These are phyloP conservation scores for Phalloptychus januarius DNA, from an alignment of 2,797 vertebrate species.

Conservation along the genomic window DNA sequence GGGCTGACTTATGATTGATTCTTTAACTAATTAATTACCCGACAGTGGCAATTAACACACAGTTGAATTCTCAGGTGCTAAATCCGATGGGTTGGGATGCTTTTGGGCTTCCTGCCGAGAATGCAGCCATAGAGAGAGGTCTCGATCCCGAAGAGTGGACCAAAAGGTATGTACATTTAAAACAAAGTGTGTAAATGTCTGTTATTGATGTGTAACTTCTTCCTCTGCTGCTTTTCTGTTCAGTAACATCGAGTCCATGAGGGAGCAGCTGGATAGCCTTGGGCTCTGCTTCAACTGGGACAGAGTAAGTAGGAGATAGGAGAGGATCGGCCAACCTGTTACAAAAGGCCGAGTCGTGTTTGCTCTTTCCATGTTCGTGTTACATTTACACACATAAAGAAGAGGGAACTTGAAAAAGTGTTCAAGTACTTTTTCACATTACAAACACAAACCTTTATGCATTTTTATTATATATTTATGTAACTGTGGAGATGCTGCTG, in stretches of 20 bases:
- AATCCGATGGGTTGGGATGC: slow-evolving; percentile 99
- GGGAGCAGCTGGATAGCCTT: slow-evolving; percentile 88
- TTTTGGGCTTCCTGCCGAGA: slow-evolving; percentile 96
- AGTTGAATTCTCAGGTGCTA: slow-evolving; percentile 83
- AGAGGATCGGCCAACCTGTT: slow-evolving; percentile 2
- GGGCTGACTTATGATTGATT: background rate
- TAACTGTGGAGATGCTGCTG: background rate
- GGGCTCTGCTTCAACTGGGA: slow-evolving; percentile 97
- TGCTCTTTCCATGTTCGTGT: background rate
- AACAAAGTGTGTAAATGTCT: background rate
- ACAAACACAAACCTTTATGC: background rate
- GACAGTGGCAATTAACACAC: background rate
- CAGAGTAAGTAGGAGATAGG: slow-evolving; percentile 73
- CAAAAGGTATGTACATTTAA: slow-evolving; percentile 78
- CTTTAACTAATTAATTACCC: background rate
- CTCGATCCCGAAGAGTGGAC: slow-evolving; percentile 95
- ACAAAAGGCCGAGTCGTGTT: background rate
- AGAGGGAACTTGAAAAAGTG: background rate
- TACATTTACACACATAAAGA: background rate
- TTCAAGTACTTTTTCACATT: background rate
- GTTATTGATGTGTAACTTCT: background rate
- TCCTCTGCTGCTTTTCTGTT: slow-evolving; percentile 6
- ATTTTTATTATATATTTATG: too few relatives aligned
- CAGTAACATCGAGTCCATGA: slow-evolving; percentile 95
- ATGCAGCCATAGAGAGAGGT: slow-evolving; percentile 91